phyloP scores from a whole-genome alignment of 2,113 vertebrate species.

The Albula goreensis region DNA sequence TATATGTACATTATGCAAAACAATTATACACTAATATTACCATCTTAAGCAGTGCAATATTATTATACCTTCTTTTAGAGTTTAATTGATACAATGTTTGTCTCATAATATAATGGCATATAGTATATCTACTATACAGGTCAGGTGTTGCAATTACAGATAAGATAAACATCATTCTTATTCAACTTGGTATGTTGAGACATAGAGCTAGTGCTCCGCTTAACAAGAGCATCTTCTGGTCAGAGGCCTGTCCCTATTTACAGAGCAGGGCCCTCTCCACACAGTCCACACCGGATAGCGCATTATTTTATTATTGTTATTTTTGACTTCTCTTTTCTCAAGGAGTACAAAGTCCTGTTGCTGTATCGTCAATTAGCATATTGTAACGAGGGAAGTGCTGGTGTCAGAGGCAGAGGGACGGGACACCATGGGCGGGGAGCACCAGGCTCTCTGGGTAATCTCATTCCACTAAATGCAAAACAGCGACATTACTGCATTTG shows the following conservation, averaged over 20 bases:
- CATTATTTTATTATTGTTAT: slow-evolving; percentile 14
- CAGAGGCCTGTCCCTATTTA: background rate
- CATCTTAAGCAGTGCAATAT: background rate
- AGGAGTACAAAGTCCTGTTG: slow-evolving; percentile 34
- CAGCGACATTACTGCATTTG: slow-evolving; percentile 42
- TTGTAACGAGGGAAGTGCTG: slow-evolving; percentile 8
- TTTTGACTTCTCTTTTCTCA: slow-evolving; percentile 34
- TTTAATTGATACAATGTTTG: background rate
- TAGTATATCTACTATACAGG: background rate
- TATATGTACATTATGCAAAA: background rate
- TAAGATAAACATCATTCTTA: background rate
- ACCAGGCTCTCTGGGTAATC: slow-evolving; percentile 34
- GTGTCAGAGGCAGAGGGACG: slow-evolving; percentile 44
- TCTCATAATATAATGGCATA: background rate
- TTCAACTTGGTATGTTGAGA: background rate
- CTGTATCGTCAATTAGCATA: slow-evolving; percentile 25
- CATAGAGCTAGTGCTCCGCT: too few relatives aligned
- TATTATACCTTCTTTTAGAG: background rate
- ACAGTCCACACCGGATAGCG: background rate
- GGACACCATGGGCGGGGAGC: slow-evolving; percentile 15
- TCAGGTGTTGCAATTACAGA: background rate
- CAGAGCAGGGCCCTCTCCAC: background rate
- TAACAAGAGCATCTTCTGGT: background rate
- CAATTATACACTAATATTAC: background rate
- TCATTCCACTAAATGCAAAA: slow-evolving; percentile 50